Base-by-base conservation (phyloP, 2,113 vertebrate genomes). In the Toxotes chatareus region DNA sequence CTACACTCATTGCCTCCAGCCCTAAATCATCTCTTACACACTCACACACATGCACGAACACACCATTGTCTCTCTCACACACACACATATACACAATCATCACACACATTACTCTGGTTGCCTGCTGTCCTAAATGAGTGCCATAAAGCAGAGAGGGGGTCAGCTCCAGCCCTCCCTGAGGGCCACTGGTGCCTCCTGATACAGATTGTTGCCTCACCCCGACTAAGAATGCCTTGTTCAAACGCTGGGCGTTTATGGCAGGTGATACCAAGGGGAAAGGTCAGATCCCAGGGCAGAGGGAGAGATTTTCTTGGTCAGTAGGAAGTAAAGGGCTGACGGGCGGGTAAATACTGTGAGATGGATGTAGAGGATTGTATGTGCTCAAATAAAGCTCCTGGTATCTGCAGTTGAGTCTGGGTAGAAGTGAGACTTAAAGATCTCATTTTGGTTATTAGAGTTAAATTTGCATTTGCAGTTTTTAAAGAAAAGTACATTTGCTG, bases 181-280 rank as follows among this genome's bases (percentile, higher is more conserved):
- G 71, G 46, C 72, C 31, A 19, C 75, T 79, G 88, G 83, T 80
- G 88, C 83, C 88, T 88, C 79, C 49, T 73, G 81, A 92, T 86
- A 84, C 87, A 70, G 85, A 88, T 73, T 91, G 87, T 90, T 86
- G 78, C 87, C 70, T 92, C 82, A 73, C 78, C 85, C 68, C 1
- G 61, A 89, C 77, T 81, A 91, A 91, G 92, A 93, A 93, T 93
- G 86, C 69, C 83, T 84, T 93, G 90, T 92, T 90, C 86, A 92
- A 93, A 93, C 70, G 61, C 44, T 38, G 79, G 62, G 4, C 63
- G 16, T 93, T 94, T 93, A 94, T 93, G 83, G 89, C 88, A 89
- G 91, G 92, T 92, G 90, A 92, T 92, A 83, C 67, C 16, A 21
- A 84, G 91, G 88, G 82, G 75, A 93, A 88, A 90, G 88, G 86